These are phyloP conservation scores for Patiria miniata DNA, from an alignment of 35 echinoderm and acorn worm species.

Conservation along the genomic window DNA sequence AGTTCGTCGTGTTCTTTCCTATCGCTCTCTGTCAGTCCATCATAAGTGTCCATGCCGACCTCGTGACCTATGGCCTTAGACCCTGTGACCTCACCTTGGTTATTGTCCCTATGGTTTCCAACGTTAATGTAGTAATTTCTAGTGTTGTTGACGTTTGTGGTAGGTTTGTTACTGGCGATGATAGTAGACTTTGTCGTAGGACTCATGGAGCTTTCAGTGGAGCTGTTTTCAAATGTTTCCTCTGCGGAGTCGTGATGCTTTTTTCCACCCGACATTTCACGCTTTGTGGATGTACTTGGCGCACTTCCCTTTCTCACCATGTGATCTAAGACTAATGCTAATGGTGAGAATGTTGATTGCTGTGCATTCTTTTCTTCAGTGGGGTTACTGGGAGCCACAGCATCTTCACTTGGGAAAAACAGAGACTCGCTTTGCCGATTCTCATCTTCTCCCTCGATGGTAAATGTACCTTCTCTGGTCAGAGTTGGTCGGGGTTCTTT, in stretches of 20 bases:
- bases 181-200: background rate
- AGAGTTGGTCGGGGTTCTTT: background rate
- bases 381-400: background rate
- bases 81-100: background rate
- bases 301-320: background rate
- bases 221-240: conserved; percentile 29
- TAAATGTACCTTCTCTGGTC: background rate
- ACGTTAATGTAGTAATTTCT: background rate
- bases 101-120: too few species aligned
- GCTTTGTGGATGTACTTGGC: background rate
- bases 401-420: background rate
- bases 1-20: background rate
- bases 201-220: conserved; percentile 2
- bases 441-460: background rate
- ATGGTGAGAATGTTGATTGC: background rate
- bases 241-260: background rate
- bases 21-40: background rate
- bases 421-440: background rate
- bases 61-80: background rate
- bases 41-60: background rate
- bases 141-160: background rate
- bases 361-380: background rate
- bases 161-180: background rate
- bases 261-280: background rate
- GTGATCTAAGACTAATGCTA: background rate